Conservation (phyloP, 2,797 vertebrate genomes). For the Lacerta bilineata region DNA sequence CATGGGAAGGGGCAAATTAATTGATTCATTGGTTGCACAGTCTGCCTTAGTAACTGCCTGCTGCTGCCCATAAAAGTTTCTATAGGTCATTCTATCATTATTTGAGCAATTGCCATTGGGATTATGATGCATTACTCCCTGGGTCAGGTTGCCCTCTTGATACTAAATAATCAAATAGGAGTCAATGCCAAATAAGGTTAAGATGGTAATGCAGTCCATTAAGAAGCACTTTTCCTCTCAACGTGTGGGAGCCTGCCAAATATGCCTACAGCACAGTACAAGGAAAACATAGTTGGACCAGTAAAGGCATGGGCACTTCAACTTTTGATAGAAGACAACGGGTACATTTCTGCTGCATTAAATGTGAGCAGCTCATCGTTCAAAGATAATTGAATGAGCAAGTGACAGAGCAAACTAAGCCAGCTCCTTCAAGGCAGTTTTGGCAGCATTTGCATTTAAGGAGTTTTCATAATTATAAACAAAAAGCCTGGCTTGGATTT, state of each 20-base stretch:
- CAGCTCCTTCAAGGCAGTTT: background rate
- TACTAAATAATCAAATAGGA: conserved; percentile 31
- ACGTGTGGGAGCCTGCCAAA: conserved; percentile 17
- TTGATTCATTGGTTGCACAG: background rate
- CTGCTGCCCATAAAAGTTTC: background rate
- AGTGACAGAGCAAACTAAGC: conserved; percentile 8
- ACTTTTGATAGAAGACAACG: conserved; percentile 32
- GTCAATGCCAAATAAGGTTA: conserved; percentile 28
- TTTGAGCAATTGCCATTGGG: conserved; percentile 24
- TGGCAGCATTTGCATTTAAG: conserved; percentile 18
- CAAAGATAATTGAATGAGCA: conserved; percentile 44
- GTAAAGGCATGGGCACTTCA: conserved; percentile 22
- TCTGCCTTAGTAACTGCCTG: conserved; percentile 2
- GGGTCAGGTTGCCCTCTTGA: conserved; percentile 33
- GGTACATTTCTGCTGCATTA: conserved; percentile 32
- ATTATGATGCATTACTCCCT: conserved; percentile 8
- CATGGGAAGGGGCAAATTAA: background rate
- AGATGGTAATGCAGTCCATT: conserved; percentile 33
- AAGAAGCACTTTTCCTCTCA: conserved; percentile 19
- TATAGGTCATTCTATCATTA: background rate
- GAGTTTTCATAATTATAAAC: background rate
- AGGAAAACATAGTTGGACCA: conserved; percentile 21
- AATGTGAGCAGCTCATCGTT: conserved; percentile 27
- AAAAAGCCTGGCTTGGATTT: background rate
- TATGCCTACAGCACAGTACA: background rate